Evolutionary conservation across 2,888 invertebrate genomes (phyloP).

Genomic region (Alentia gelatinosa): DNA sequence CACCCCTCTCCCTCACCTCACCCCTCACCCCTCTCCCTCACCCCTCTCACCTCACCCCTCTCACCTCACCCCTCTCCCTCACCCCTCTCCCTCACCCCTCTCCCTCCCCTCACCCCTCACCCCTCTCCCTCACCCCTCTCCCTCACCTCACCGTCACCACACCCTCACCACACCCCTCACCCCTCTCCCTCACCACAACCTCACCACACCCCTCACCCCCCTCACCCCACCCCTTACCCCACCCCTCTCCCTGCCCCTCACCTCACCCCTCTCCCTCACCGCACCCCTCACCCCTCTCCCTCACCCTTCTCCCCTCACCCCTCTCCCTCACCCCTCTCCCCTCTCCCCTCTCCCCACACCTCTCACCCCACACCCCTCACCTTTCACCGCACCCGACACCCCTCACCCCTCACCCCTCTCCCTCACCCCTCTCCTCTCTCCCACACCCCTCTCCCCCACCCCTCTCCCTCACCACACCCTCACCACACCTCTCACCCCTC

Average conservation of each 20-base stretch:
- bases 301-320: no score
- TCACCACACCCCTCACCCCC: not conserved
- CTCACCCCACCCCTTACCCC: not conserved
- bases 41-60: not conserved
- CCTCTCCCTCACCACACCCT: not conserved
- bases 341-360: not conserved
- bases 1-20: not conserved
- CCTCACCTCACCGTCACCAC: not conserved
- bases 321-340: not conserved
- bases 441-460: not conserved
- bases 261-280: not conserved
- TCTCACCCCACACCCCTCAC: no score
- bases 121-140: not conserved
- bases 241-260: not conserved
- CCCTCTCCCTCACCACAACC: not conserved
- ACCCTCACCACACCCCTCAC: not conserved
- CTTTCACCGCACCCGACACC: no score
- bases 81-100: not conserved
- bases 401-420: not conserved
- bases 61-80: not conserved
- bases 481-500: not conserved
- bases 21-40: not conserved
- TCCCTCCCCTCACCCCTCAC: not conserved
- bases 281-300: not conserved
- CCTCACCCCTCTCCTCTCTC: not conserved